A percentile compares a stretch with the other conserved stretches of the same genome.
Evolutionary conservation across 2,113 vertebrate species (phyloP).

Genomic region (Eidolon helvum): DNA sequence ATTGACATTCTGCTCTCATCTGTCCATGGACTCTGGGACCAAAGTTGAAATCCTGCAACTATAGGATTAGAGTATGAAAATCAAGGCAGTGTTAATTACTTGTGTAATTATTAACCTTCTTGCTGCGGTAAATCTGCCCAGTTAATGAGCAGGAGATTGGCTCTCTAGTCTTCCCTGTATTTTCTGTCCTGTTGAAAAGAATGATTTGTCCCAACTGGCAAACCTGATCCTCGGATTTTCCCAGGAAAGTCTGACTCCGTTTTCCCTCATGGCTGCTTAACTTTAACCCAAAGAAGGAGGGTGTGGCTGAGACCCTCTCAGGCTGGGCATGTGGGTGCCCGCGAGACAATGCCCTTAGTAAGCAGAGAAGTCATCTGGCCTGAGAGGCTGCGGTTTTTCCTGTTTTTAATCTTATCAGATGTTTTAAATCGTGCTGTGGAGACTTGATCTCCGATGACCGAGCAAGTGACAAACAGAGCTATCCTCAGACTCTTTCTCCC

Average conservation of each 20-base stretch:
- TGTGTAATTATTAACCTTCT: constrained; percentile 66
- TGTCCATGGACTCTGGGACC: neutral
- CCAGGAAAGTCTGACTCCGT: constrained; percentile 49
- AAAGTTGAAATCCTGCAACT: constrained; percentile 54
- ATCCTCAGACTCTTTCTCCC: neutral
- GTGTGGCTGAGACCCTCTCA: neutral
- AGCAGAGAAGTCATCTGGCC: constrained; percentile 41
- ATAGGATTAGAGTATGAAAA: constrained; percentile 45
- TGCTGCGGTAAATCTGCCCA: constrained; percentile 46
- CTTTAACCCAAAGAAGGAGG: neutral
- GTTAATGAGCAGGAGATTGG: constrained; percentile 16
- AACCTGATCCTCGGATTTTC: constrained; percentile 44
- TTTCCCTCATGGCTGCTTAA: constrained; percentile 37
- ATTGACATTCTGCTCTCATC: neutral
- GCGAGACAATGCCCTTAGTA: neutral
- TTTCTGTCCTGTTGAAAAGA: constrained; percentile 53
- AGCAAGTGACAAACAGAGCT: neutral
- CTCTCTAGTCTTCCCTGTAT: neutral
- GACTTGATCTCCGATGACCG: neutral
- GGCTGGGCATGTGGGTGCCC: neutral
- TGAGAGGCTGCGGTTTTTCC: neutral
- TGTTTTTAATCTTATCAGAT: neutral
- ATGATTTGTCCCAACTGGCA: constrained; percentile 30
- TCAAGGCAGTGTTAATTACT: constrained; percentile 59
- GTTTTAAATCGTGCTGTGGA: neutral